Evolutionary conservation across 2,888 invertebrate species (phyloP).

Genomic region (Epistrophe eligans): DNA sequence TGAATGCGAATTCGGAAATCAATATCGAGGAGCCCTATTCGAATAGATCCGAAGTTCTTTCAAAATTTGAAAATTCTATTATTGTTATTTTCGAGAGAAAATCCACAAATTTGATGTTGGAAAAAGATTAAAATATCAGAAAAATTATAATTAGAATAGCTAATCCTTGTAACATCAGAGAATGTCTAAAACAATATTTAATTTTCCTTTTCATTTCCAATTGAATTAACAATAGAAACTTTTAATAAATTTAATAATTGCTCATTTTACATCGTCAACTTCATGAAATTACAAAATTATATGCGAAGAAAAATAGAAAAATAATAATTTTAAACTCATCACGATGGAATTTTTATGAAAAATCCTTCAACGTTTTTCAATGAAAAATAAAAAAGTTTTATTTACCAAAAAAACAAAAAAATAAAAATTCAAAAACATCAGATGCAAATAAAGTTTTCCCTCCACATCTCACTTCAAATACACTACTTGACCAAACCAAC

Average conservation of each 20-base stretch:
- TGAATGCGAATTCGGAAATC: not conserved
- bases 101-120: not conserved
- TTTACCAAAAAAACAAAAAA: not conserved
- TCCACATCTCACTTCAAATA: not conserved
- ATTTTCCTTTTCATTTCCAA: not conserved
- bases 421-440: not conserved
- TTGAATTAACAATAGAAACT: not conserved
- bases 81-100: not conserved
- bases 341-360: not conserved
- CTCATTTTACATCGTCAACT: slow-evolving; percentile 16
- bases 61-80: not conserved
- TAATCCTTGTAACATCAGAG: not conserved
- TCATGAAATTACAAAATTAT: slow-evolving; percentile 1
- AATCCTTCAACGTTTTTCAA: slow-evolving; percentile 8
- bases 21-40: not conserved
- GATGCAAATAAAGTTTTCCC: slow-evolving; percentile 23
- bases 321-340: not conserved
- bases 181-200: not conserved
- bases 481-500: slow-evolving; percentile 41
- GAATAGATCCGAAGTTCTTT: not conserved
- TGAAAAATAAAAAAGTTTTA: not conserved
- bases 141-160: not conserved
- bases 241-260: slow-evolving; percentile 6
- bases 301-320: not conserved
- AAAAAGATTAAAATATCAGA: not conserved